Base-by-base conservation (phyloP, 2,888 invertebrate genomes). In the Apotomis turbidana region DNA sequence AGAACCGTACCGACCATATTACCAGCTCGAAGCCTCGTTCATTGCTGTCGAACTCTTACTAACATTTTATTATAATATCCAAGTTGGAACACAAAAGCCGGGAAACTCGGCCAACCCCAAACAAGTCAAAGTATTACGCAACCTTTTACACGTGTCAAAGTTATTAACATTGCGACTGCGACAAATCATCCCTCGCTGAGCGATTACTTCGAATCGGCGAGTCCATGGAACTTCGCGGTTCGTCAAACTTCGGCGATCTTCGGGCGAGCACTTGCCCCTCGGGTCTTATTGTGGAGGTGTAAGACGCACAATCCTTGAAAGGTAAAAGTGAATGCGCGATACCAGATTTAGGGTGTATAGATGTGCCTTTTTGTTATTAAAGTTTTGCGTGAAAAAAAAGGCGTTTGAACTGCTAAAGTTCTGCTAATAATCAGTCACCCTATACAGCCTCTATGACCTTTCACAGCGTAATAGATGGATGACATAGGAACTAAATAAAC, bases 231-330 rank as follows among this genome's bases (percentile, higher is more conserved):
- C 62, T 69, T 69, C 36, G 38, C n/a, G 51, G n/a, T 62, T 49
- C 63, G 70, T 52, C 58, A 58, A 52, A 73, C 55, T 64, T 67
- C 63, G 70, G 27, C 9, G 10, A 38, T 70, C 51, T 73, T 69
- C 64, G 73, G 67, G 15, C 10, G 62, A 51, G n/a, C 44, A 66
- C 68, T 61, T 55, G 38, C 58, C 64, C 63, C 61, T 36, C 15
- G 57, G 62, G 52, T 68, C 71, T 72, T 75, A 74, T 77, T 76
- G 64, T 66, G 52, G 54, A 57, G 73, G 75, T 60, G 60, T 75
- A 75, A 69, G 71, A 74, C 55, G 66, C 70, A 73, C 64, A 71
- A 68, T 67, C 57, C 52, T 62, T 36, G 44, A 52, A 49, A 58
- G 44, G 64, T 9, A 49, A 70, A 70, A 74, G 62, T 69, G 46